Percentiles rank a stretch among this genome's conserved stretches.
Evolutionary conservation across 2,888 invertebrate genomes (phyloP).

Genomic region (Osmoderma eremita): DNA sequence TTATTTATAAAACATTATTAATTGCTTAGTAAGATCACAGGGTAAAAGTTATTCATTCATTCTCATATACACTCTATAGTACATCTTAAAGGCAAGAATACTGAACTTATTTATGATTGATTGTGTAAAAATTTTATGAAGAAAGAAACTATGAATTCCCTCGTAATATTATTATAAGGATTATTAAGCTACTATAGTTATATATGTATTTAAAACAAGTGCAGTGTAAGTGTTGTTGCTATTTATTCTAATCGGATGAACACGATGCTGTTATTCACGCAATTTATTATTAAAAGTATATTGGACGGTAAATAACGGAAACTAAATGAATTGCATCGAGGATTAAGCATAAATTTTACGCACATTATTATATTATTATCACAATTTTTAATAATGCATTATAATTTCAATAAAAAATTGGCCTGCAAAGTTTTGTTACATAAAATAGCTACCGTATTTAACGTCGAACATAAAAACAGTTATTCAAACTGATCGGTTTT

Average conservation of each 20-base stretch:
- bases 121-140: slow-evolving; percentile 18
- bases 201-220: too few relatives aligned
- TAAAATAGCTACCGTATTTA: background rate
- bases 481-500: slow-evolving; percentile 7
- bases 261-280: too few relatives aligned
- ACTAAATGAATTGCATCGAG: background rate
- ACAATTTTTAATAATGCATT: slow-evolving; percentile 16
- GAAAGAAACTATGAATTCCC: too few relatives aligned
- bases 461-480: background rate
- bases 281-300: background rate
- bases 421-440: background rate
- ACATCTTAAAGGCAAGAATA: slow-evolving; percentile 48
- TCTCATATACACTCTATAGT: slow-evolving; percentile 29
- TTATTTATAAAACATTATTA: slow-evolving; percentile 24
- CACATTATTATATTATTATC: slow-evolving; percentile 14
- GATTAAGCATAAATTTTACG: slow-evolving; percentile 1
- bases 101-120: slow-evolving; percentile 46
- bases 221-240: too few relatives aligned
- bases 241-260: too few relatives aligned
- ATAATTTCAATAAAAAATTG: background rate
- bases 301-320: slow-evolving; percentile 19
- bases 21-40: slow-evolving; percentile 40
- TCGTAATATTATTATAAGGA: too few relatives aligned
- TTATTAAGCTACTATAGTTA: too few relatives aligned
- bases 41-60: slow-evolving; percentile 35